Evolutionary conservation across 2,797 vertebrate genomes (phyloP).

Genomic region (Aplochiton taeniatus): DNA sequence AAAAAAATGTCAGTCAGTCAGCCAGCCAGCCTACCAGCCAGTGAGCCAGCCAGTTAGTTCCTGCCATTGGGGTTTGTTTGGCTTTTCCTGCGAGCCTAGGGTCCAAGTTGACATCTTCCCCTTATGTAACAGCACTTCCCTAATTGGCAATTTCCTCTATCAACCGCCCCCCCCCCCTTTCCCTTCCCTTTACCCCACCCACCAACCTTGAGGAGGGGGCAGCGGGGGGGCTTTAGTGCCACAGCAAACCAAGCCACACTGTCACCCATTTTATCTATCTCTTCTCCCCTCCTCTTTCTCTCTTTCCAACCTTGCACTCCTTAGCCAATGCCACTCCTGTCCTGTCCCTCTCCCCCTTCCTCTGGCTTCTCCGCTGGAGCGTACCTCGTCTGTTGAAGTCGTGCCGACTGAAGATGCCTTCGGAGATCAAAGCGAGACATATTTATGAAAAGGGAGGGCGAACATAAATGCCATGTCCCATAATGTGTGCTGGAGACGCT

Average conservation of each 20-base stretch:
- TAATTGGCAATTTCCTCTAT: constrained; percentile 70
- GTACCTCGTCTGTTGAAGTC: too few relatives aligned
- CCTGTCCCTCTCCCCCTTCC: background rate
- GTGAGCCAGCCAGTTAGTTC: constrained; percentile 64
- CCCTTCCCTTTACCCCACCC: constrained; percentile 1
- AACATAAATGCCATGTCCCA: too few relatives aligned
- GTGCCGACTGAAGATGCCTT: too few relatives aligned
- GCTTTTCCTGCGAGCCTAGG: constrained; percentile 48
- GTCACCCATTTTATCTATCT: constrained; percentile 8
- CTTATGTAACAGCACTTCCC: constrained; percentile 55
- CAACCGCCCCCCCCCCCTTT: constrained; percentile 35
- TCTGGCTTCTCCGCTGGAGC: background rate
- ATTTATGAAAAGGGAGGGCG: too few relatives aligned
- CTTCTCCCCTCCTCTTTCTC: constrained; percentile 3
- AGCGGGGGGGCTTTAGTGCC: too few relatives aligned
- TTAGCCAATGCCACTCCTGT: constrained; percentile 1
- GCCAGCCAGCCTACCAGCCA: constrained; percentile 59
- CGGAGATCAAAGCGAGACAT: too few relatives aligned
- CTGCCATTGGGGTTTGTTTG: constrained; percentile 65
- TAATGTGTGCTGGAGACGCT: too few relatives aligned
- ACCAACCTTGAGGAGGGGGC: too few relatives aligned
- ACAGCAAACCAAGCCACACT: constrained; percentile 20
- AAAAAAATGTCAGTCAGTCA: constrained; percentile 53
- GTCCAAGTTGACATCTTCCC: constrained; percentile 28
- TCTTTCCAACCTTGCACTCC: background rate